Evolutionary conservation across 1,140 invertebrate genomes (phyloP).

Genomic region (Ips nitidus): DNA sequence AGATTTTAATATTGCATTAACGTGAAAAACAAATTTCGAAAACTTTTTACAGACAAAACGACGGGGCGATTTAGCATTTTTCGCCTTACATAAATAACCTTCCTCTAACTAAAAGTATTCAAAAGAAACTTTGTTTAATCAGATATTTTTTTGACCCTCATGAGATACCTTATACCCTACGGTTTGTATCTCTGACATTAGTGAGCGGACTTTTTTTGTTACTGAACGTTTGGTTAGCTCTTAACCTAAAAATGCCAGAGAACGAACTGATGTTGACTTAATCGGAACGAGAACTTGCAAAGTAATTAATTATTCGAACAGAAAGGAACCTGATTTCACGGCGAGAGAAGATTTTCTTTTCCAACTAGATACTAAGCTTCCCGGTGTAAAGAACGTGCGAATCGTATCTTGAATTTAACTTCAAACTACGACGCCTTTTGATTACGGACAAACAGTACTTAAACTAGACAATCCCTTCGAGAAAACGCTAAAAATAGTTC

Average conservation of each 20-base stretch:
- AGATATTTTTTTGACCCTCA: constrained; percentile 19
- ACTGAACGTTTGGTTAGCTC: constrained; percentile 12
- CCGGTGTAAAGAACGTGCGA: neutral
- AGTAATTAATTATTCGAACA: constrained; percentile 16
- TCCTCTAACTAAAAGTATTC: constrained; percentile 3
- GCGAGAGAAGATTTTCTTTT: neutral
- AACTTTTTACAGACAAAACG: constrained; percentile 18
- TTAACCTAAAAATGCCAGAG: constrained; percentile 21
- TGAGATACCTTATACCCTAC: constrained; percentile 21
- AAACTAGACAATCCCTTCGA: neutral
- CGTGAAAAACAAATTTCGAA: constrained; percentile 11
- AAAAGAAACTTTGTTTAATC: constrained; percentile 26
- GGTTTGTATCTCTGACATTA: constrained; percentile 20
- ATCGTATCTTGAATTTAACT: neutral
- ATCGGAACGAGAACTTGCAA: constrained; percentile 12
- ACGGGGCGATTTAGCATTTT: constrained; percentile 14
- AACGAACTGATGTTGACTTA: constrained; percentile 16
- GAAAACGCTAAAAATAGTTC: constrained; percentile 13
- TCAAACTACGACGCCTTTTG: neutral
- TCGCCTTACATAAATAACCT: constrained; percentile 7
- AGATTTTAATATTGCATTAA: constrained; percentile 25
- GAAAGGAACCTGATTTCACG: neutral
- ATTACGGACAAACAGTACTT: neutral
- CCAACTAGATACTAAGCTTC: neutral
- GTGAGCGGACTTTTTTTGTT: constrained; percentile 17